A percentile compares a stretch with the other conserved stretches of the same genome.
Conservation (phyloP, 2,888 invertebrate genomes). For the Pheosia tremula region DNA sequence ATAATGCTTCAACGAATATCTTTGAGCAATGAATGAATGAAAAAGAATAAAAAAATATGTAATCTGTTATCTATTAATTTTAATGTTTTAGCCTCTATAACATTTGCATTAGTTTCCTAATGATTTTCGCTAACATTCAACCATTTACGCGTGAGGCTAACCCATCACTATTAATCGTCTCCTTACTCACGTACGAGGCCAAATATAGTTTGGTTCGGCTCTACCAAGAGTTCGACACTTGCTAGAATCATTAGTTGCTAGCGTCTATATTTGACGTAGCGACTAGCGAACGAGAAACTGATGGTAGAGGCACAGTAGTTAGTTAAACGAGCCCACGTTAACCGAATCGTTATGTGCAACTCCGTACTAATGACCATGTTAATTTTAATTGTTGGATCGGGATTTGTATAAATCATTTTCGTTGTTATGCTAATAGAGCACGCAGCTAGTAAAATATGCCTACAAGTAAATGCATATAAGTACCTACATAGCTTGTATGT, state of each 20-base stretch:
- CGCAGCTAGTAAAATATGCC: too few relatives aligned
- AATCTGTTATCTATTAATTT: too few relatives aligned
- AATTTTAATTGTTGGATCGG: neutral
- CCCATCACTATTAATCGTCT: neutral
- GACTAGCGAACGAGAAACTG: too few relatives aligned
- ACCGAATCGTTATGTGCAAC: constrained; percentile 4
- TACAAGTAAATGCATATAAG: too few relatives aligned
- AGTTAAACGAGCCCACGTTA: neutral
- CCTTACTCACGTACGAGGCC: neutral
- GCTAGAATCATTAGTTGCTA: too few relatives aligned
- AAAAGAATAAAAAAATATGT: too few relatives aligned
- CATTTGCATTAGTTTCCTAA: neutral
- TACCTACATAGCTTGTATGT: too few relatives aligned
- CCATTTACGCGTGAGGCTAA: neutral
- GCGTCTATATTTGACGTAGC: too few relatives aligned
- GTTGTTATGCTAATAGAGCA: neutral
- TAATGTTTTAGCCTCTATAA: too few relatives aligned
- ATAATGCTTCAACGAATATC: constrained; percentile 19
- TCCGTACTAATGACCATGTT: neutral
- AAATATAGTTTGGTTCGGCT: neutral
- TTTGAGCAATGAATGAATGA: constrained; percentile 18
- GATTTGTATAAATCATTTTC: neutral
- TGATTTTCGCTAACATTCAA: neutral
- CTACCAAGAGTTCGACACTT: too few relatives aligned
- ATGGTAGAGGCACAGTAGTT: neutral